Evolutionary conservation across 2,797 vertebrate genomes (phyloP).

Genomic region (Pseudocheirus occidentalis): DNA sequence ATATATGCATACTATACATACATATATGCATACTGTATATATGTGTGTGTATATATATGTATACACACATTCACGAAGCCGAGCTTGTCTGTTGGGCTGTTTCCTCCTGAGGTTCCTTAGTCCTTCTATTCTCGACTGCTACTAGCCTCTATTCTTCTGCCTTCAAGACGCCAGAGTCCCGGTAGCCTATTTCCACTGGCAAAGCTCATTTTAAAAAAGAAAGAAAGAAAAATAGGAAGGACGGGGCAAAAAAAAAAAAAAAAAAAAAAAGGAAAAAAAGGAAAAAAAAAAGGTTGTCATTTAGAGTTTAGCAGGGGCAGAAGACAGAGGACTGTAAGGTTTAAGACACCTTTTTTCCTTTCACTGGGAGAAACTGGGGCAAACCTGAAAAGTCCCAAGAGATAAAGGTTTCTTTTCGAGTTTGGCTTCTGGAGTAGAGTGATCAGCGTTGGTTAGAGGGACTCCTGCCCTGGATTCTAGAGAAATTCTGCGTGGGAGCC

Average conservation of each 20-base stretch:
- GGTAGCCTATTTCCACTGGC: neutral
- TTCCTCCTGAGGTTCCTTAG: neutral
- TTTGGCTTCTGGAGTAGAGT: neutral
- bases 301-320: neutral
- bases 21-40: neutral
- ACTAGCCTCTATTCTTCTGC: neutral
- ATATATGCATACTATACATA: no score
- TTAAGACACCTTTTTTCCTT: neutral
- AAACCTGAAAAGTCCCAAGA: neutral
- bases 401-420: neutral
- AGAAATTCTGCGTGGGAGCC: neutral
- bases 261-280: neutral
- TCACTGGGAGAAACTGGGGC: neutral
- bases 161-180: neutral
- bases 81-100: neutral
- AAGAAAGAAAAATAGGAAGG: neutral
- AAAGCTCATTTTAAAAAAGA: neutral
- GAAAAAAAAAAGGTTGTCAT: neutral
- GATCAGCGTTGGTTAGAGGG: neutral
- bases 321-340: constrained; percentile 11
- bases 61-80: neutral
- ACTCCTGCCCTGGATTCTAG: neutral
- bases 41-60: neutral
- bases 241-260: neutral
- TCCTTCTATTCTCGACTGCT: neutral